Conservation (phyloP, 2,113 vertebrate species). For the Agelaius tricolor region DNA sequence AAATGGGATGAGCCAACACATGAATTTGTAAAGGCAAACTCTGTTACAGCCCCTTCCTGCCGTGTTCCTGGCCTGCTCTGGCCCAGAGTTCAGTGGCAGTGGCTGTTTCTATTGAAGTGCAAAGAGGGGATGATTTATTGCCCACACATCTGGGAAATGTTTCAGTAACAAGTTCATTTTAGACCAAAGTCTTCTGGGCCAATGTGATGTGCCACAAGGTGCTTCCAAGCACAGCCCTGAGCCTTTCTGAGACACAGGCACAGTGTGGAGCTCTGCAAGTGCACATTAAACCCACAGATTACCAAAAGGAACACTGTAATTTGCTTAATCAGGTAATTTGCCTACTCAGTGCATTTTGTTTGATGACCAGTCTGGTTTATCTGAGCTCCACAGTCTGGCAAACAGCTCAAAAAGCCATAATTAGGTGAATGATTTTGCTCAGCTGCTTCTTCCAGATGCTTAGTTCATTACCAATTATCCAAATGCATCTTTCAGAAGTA, state of each 20-base stretch:
- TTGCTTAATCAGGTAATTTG: background rate
- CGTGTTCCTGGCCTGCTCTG: background rate
- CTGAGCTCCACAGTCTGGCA: background rate
- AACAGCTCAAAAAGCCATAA: background rate
- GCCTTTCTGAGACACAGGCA: background rate
- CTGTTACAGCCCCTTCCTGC: background rate
- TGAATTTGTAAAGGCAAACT: background rate
- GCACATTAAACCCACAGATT: background rate
- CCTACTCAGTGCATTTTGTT: background rate
- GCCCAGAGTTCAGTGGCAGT: background rate
- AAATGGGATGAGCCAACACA: background rate
- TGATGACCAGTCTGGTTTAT: background rate
- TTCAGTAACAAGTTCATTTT: background rate
- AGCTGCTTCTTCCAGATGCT: slow-evolving; percentile 19
- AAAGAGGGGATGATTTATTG: background rate
- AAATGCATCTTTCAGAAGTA: background rate
- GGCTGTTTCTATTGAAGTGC: background rate
- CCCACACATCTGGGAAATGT: background rate
- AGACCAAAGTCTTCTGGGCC: background rate
- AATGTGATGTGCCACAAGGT: fast-evolving
- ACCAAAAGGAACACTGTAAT: background rate
- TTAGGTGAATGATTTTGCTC: background rate
- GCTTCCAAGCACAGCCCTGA: fast-evolving
- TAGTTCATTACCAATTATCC: background rate
- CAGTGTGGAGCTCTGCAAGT: background rate